Evolutionary conservation across 2,113 vertebrate genomes (phyloP), one percentile per base, ranked within the genome.

Genomic region (Asarcornis scutulata): DNA sequence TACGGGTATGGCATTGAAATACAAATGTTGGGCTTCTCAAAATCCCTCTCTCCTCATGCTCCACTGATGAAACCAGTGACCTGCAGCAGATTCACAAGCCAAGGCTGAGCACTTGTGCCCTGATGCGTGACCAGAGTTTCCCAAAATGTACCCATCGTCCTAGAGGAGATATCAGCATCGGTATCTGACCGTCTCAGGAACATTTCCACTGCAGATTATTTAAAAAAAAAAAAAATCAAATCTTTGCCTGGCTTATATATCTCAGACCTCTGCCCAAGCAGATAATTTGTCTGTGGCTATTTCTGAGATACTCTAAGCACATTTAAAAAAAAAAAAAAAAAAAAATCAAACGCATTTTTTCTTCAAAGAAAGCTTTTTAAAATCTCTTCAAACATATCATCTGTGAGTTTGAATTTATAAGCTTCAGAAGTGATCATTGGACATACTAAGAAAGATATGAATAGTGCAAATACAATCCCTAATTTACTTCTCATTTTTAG

Each of bases 321-420:
- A 92, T 88, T 53, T 59, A 95, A 85, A 94, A 90, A 60, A 50
- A 46, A 21, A 48, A 95, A 85, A 94, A 90, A 60, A 50, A 46
- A 21, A 48, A 20, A 48, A 48, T 96, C 83, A 93, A 91, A 93
- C 10, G 17, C 18, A 77, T 21, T 68, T 63, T 55, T 71, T 46
- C 92, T 88, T 93, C 94, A 67, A 84, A 91, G 76, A 55, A 2
- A 69, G 91, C 73, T 91, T 88, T 95, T 83, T 9, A 42, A 94
- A 95, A 95, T 86, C 79, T 96, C 91, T 91, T 94, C 94, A 90
- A 96, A 93, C 26, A 20, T 34, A 80, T 48, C 83, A 84, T 84
- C 60, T 86, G 26, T 4, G 55, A 83, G 64, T 42, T 75, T 29
- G 64, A 94, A 86, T 93, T 86, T 64, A 76, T 88, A 72, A 80